Conservation (phyloP, 2,797 vertebrate species). For the Orientallactaga sibirica region DNA sequence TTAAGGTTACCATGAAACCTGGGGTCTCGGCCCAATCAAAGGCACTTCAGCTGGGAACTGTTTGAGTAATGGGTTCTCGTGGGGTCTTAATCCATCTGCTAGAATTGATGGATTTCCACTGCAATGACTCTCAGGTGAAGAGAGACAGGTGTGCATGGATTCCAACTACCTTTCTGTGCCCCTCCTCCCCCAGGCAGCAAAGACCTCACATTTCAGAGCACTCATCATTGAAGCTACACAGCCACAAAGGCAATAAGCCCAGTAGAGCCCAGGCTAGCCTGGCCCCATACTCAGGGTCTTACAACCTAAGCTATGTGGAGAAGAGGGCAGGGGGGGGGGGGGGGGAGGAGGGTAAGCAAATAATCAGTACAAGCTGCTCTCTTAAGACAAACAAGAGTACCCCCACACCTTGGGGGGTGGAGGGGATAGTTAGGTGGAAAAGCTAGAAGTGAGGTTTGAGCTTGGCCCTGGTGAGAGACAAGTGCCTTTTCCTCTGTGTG, state of each 20-base stretch:
- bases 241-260: not conserved
- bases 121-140: constrained; percentile 74
- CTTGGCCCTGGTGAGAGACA: not conserved
- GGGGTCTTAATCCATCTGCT: constrained; percentile 71
- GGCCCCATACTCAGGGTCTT: no score
- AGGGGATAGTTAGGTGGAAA: not conserved
- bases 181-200: not conserved
- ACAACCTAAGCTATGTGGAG: no score
- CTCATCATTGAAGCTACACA: fast-evolving
- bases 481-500: fast-evolving
- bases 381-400: not conserved
- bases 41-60: constrained; percentile 63
- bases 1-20: constrained; percentile 66
- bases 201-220: not conserved
- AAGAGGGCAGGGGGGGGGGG: fast-evolving
- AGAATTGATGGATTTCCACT: constrained; percentile 65
- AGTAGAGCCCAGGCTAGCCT: not conserved
- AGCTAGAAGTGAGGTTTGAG: fast-evolving
- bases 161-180: not conserved
- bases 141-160: constrained; percentile 61
- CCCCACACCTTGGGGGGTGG: fast-evolving
- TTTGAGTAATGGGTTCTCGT: constrained; percentile 68
- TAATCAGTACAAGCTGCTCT: not conserved
- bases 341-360: fast-evolving
- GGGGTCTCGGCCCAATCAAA: constrained; percentile 68